Base-by-base conservation (phyloP, 2,888 invertebrate genomes). In the Rhyacophila evoluta region DNA sequence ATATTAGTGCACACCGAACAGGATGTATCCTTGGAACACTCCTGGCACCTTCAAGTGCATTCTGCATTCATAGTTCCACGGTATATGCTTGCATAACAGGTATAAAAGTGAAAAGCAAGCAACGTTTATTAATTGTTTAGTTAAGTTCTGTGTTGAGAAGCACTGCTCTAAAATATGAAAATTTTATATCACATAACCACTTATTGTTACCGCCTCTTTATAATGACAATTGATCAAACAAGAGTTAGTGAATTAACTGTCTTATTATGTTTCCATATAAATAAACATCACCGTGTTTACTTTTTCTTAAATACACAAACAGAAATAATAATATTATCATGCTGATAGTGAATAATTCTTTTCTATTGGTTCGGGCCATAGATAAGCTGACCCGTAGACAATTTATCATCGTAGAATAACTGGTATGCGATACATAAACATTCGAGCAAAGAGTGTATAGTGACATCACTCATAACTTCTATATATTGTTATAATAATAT, bases 351-450 rank as follows among this genome's bases (percentile, higher is more conserved):
- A 55, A 25, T 12, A 55, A 55, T 55, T 55, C 19, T 25, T 55
- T 25, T 55, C 19, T 55, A 55, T 19, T 19, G 25, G 55, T 19
- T 55, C 55, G 8, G 55, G 19, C 25, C 8, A n/a, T 8, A 25
- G 55, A 55, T 55, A 55, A 55, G 25, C 15, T 55, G 55, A 55
- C 55, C 55, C 55, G 15, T 55, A 55, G 55, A 55, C 55, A 55
- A 55, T 55, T 8, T 55, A 19, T 55, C 8, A 55, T 55, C 55
- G 19, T 55, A 55, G 55, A 55, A 55, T 55, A 55, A 55, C 55
- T 19, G 2, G 55, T 55, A 55, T 55, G 55, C 8, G 12, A 55
- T 19, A 19, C 8, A 10, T 10, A 55, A 25, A 25, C 55, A 55
- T 19, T 55, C 19, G 15, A 25, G 10, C 8, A 12, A 25, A 25